Percentiles rank a stretch among this genome's conserved stretches.
Evolutionary conservation across 2,797 vertebrate species (phyloP).

Genomic region (Saxicola maurus): DNA sequence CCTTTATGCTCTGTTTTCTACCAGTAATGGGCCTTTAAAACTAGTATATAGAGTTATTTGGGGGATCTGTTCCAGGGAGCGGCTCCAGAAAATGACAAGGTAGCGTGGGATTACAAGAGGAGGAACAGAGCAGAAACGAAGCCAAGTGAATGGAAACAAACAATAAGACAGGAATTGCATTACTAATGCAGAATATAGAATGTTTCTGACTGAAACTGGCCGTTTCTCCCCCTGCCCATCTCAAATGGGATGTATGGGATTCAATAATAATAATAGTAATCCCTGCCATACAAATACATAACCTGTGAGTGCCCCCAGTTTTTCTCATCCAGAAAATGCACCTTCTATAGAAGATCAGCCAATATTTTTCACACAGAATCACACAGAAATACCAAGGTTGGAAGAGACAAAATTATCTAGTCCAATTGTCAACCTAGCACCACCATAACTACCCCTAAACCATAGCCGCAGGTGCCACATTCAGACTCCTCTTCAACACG

Average conservation of each 20-base stretch:
- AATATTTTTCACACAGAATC: neutral
- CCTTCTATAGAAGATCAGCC: neutral
- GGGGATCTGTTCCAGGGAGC: neutral
- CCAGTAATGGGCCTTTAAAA: neutral
- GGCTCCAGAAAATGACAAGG: neutral
- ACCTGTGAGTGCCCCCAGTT: neutral
- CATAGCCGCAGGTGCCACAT: neutral
- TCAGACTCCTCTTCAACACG: accelerated
- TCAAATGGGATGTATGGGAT: neutral
- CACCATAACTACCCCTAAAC: neutral
- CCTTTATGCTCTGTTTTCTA: neutral
- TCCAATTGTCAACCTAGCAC: neutral
- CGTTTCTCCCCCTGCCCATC: neutral
- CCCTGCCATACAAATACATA: neutral
- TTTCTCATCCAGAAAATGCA: neutral
- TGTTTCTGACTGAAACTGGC: neutral
- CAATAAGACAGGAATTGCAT: neutral
- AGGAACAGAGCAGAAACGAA: neutral
- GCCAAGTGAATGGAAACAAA: neutral
- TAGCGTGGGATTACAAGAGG: neutral
- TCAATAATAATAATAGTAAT: neutral
- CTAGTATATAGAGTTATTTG: neutral
- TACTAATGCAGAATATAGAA: neutral
- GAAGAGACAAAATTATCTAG: neutral
- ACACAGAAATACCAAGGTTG: neutral